These are phyloP conservation scores for Sebastes trivittatus DNA, from an alignment of 2,797 vertebrate genomes.

Conservation along the genomic window DNA sequence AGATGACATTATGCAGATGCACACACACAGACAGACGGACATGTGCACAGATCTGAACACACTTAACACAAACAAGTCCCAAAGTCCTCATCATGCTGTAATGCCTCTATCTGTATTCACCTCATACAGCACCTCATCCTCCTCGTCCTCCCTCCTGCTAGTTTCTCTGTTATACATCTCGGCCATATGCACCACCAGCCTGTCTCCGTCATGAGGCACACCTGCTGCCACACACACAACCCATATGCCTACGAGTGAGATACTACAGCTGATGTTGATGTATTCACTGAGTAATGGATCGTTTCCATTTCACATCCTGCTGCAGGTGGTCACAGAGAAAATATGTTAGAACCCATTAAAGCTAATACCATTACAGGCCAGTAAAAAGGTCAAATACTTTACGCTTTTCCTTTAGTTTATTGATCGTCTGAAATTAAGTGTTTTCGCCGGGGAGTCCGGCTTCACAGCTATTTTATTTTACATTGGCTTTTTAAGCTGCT, in stretches of 20 bases:
- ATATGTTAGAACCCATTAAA: constrained; percentile 14
- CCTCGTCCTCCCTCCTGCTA: neutral
- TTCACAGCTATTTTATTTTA: neutral
- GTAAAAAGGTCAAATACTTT: constrained; percentile 13
- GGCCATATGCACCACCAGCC: constrained; percentile 23
- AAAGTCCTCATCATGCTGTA: neutral
- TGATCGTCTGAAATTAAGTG: neutral
- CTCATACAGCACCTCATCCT: neutral
- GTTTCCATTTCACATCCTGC: constrained; percentile 24
- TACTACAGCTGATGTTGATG: constrained; percentile 28
- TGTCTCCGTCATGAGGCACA: constrained; percentile 2
- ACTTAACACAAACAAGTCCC: constrained; percentile 1
- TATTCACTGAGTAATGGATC: constrained; percentile 22
- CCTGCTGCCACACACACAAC: constrained; percentile 16
- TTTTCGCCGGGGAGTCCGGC: neutral
- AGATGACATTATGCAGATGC: neutral
- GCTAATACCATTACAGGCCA: neutral
- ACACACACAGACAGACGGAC: neutral
- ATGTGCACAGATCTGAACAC: neutral
- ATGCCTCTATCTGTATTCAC: constrained; percentile 32
- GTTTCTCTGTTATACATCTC: neutral
- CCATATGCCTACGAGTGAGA: constrained; percentile 8
- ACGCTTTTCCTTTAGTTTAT: neutral
- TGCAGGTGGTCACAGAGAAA: constrained; percentile 17
- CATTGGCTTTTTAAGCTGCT: neutral